Evolutionary conservation across 2,888 invertebrate species (phyloP), one percentile per base, ranked within the genome.

Genomic region (Thelaira solivaga): DNA sequence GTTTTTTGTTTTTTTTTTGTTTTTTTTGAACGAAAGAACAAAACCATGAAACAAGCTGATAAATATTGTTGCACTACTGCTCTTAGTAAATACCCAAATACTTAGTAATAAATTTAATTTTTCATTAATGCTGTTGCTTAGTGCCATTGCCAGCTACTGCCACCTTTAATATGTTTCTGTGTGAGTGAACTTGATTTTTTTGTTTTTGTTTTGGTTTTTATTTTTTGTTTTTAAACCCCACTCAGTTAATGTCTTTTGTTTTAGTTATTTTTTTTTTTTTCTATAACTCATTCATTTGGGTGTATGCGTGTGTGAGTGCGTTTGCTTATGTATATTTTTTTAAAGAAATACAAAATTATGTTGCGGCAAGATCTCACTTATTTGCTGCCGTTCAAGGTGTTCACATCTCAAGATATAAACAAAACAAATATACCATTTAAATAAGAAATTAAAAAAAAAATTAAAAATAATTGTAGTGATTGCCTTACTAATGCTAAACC

Each of bases 311-410:
- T 81, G 1, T 49, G 55, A 78, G 81, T 68, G 65, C 76, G 81
- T 55, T 81, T 81, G 84, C 82, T 86, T 34, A 26, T 84, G 16
- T 6, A 6, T 5, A 83, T 82, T 41, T 57, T 64, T 64, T 72
- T 11, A 84, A 78, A 86, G 82, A 82, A 84, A 87, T 85, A 84
- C 86, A 84, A 86, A 88, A 71, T 57, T 61, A 78, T 78, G 69
- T 85, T 86, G 86, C 83, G 83, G 82, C 83, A 82, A 86, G 83
- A 86, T 86, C 86, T 87, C 88, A 87, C 87, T 87, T 88, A 87
- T 86, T 86, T 84, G 85, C 86, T 84, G 85, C 85, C 83, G 86
- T 84, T 86, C 86, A 86, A 85, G 86, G 85, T 85, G 87, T 86
- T 83, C 87, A 83, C 85, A 88, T 80, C 79, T 65, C 65, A 64